These are phyloP conservation scores for Tetragonula clypearis DNA, from an alignment of 1,140 invertebrate species.

Conservation along the genomic window DNA sequence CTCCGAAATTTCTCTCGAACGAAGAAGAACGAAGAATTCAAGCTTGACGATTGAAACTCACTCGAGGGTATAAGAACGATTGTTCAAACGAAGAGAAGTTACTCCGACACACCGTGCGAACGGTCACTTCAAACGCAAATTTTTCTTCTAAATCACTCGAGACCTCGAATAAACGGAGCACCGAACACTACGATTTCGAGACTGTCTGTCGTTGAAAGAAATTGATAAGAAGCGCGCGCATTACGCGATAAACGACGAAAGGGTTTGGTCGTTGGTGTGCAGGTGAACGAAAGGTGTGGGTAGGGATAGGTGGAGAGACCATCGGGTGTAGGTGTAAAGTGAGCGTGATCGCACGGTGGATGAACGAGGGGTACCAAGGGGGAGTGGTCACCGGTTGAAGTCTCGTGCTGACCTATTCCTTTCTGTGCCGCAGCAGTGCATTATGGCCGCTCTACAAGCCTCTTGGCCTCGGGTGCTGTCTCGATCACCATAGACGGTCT, in stretches of 20 bases:
- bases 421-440: slow-evolving; percentile 77
- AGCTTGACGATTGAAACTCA: too few species aligned
- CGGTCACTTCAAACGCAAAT: too few species aligned
- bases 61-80: too few species aligned
- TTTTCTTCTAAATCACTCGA: neutral
- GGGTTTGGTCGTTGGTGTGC: slow-evolving; percentile 14
- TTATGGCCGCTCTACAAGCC: slow-evolving; percentile 77
- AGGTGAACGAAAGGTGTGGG: slow-evolving; percentile 51
- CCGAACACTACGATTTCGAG: neutral
- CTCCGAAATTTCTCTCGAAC: neutral
- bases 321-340: slow-evolving; percentile 75
- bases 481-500: slow-evolving; percentile 52
- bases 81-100: too few species aligned
- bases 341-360: slow-evolving; percentile 72
- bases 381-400: slow-evolving; percentile 78
- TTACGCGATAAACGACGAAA: slow-evolving; percentile 27
- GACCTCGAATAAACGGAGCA: neutral
- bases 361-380: slow-evolving; percentile 73
- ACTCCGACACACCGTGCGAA: neutral
- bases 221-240: slow-evolving; percentile 5
- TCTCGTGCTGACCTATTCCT: slow-evolving; percentile 80
- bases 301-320: slow-evolving; percentile 43
- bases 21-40: neutral
- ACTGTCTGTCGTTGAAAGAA: neutral
- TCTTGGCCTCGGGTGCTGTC: slow-evolving; percentile 51